A percentile compares a stretch with the other conserved stretches of the same genome.
phyloP scores from a whole-genome alignment of 2,888 invertebrate genomes.

The Tipula vernalis region DNA sequence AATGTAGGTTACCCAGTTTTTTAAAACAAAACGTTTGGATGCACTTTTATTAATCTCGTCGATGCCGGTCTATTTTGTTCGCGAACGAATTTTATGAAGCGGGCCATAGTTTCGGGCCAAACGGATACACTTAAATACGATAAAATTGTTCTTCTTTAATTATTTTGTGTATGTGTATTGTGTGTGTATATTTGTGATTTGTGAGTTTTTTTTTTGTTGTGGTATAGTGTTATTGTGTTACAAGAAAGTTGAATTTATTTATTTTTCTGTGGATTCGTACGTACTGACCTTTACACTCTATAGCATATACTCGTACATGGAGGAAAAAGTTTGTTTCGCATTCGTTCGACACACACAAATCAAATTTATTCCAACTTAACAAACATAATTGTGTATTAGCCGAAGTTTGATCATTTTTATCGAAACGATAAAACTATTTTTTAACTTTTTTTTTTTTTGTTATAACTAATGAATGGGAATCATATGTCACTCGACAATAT shows the following conservation, averaged over 20 bases:
- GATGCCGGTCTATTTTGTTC: neutral
- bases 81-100: neutral
- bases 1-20: neutral
- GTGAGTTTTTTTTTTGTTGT: neutral
- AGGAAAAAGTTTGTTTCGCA: neutral
- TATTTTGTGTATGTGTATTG: neutral
- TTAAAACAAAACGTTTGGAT: neutral
- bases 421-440: neutral
- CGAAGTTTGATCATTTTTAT: neutral
- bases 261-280: neutral
- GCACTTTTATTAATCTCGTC: neutral
- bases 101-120: neutral
- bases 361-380: neutral
- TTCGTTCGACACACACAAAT: neutral
- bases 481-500: neutral
- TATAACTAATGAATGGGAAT: neutral
- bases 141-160: neutral
- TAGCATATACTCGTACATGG: neutral
- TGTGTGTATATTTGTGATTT: neutral
- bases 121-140: neutral
- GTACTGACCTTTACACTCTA: neutral
- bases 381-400: neutral
- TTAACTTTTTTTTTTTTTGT: neutral
- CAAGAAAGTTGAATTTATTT: neutral
- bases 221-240: neutral